Evolutionary conservation across 1,140 invertebrate genomes (phyloP), one percentile per base, ranked within the genome.

Genomic region (Eueides isabella): DNA sequence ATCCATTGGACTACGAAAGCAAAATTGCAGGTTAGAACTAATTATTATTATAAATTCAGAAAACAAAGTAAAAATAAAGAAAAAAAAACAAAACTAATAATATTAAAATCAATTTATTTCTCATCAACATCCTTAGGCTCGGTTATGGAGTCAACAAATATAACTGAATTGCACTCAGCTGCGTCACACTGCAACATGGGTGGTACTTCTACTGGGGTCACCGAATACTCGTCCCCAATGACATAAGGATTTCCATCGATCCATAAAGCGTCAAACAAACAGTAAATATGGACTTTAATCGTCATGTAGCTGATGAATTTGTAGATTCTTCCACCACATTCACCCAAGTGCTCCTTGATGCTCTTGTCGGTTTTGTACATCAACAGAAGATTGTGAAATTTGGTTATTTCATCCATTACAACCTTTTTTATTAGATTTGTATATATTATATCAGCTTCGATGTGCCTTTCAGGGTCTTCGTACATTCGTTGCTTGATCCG

Each of bases 301-400:
- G 88, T 92, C 91, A 92, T 91, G 31, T 92, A 92, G 68, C 88
- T 91, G 9, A 92, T 92, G 33, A 92, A 92, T 16, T 92, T 92
- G 67, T 91, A 93, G 3, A 93, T 92, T 6, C 91, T 79, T 0
- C 90, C 91, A 0, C 91, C 91, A 48, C 91, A 93, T 61, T 93
- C 91, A 0, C 91, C 91, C 9, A 93, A 74, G 80, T 93, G 91
- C 71, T 93, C 91, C 33, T 92, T 93, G 0, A 93, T 92, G 38
- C 87, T 90, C 11, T 85, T 85, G 67, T 92, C 91, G 0, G 91
- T 92, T 55, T 91, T 92, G 30, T 92, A 92, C 88, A 92, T 92
- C 0, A 92, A 74, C 0, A 92, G 72, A 0, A 92, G 71, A 67
- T 92, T 92, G 48, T 92, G 90, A 68, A 92, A 92, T n/a, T 92